Evolutionary conservation across 2,888 invertebrate species (phyloP).

Genomic region (Morinoia aosen): DNA sequence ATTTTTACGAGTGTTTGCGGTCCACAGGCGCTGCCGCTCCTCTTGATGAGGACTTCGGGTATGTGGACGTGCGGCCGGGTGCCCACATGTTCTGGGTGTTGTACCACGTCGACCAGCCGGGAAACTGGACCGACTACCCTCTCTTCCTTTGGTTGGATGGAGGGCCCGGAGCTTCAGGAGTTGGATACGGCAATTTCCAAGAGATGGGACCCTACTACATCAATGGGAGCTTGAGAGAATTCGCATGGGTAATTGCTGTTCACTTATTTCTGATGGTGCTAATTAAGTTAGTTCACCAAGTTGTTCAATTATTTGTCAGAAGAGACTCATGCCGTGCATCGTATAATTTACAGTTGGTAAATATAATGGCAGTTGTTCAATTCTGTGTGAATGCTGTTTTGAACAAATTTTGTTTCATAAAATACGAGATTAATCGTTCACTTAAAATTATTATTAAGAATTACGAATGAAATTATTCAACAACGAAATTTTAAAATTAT

Average conservation of each 20-base stretch:
- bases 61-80: conserved; percentile 80
- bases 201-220: conserved; percentile 85
- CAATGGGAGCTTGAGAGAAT: conserved; percentile 71
- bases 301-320: neutral
- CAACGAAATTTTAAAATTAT: too few species aligned
- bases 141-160: conserved; percentile 89
- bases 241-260: conserved; percentile 61
- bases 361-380: too few species aligned
- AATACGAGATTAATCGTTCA: too few species aligned
- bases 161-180: conserved; percentile 83
- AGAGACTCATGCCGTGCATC: neutral
- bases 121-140: conserved; percentile 72
- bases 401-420: too few species aligned
- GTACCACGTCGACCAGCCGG: conserved; percentile 76
- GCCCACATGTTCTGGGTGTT: conserved; percentile 92
- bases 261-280: neutral
- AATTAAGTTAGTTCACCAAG: neutral
- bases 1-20: neutral
- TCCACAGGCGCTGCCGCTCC: conserved; percentile 42
- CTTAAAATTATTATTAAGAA: too few species aligned
- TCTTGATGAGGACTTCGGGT: conserved; percentile 76
- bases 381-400: too few species aligned
- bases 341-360: too few species aligned
- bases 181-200: conserved; percentile 82
- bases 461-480: too few species aligned